These are phyloP conservation scores for Laticauda laticaudata DNA, from an alignment of 2,113 vertebrate genomes.

Conservation along the genomic window DNA sequence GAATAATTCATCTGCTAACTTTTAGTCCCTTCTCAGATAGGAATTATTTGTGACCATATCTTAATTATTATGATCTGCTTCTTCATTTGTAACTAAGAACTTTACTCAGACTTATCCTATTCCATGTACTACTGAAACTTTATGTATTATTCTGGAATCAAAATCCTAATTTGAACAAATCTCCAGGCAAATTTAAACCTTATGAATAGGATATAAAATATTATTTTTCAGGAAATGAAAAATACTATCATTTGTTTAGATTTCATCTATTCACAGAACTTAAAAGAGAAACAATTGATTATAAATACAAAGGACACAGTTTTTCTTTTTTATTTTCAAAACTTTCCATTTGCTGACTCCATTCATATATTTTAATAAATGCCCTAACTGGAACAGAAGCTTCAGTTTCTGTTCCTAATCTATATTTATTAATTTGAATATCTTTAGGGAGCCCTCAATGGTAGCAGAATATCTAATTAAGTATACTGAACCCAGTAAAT, in stretches of 20 bases:
- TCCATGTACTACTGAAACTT: neutral
- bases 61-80: conserved; percentile 25
- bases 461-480: neutral
- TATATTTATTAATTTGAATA: neutral
- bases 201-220: neutral
- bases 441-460: neutral
- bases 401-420: neutral
- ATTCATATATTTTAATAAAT: neutral
- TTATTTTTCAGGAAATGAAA: neutral
- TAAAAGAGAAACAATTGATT: neutral
- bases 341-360: neutral
- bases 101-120: conserved; percentile 8
- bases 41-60: conserved; percentile 23
- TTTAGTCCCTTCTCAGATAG: neutral
- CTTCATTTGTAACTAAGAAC: neutral
- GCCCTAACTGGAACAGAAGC: neutral
- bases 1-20: neutral
- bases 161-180: neutral
- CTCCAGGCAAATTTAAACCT: neutral
- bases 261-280: neutral
- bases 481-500: neutral
- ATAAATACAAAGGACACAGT: neutral
- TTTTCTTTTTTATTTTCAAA: neutral
- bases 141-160: neutral
- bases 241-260: neutral